Base-by-base conservation (phyloP, 2,113 vertebrate species). In the Struthio camelus region DNA sequence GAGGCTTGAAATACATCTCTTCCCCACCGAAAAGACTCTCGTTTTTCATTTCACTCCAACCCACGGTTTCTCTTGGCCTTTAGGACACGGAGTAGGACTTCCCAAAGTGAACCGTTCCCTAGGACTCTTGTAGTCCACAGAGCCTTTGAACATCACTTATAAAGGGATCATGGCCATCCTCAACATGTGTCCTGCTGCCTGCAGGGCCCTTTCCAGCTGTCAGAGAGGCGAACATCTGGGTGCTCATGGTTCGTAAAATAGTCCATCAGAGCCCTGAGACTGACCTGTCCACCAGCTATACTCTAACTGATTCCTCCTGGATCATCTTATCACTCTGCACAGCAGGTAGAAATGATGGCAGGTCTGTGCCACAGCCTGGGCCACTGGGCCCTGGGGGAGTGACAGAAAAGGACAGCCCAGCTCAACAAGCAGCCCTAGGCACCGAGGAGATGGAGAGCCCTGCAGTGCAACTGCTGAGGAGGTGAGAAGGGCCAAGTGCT, bases 11-110 rank as follows among this genome's bases (percentile, higher is more conserved):
- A 89, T 75, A 22, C 0, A 0, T 40, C 77, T 80, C n/a, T 58
- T 75, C 42, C 48, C 36, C 69, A 58, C 25, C 11, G 62, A 38
- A 9, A 20, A 36, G 25, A 32, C n/a, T 3, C 1, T 77, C 11
- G 66, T 80, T 85, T 85, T 73, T 36, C 22, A 48, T 85, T 92
- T 88, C 38, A 54, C n/a, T 87, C 18, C 51, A 59, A 59, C 54
- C 8, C 9, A 2, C 44, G 61, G 27, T 67, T 42, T 44, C 40
- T 25, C 69, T 67, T n/a, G 44, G n/a, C 54, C 18, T 36, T 80
- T 80, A 40, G 38, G 24, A 59, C 46, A 6, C 7, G 38, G 30
- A 27, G 27, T 42, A 44, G 23, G 6, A 32, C 36, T 92, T 78
- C 9, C 25, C 44, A 44, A 75, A 78, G n/a, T 16, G 3, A 1